phyloP scores from a whole-genome alignment of 2,797 vertebrate species.

The Anomalospiza imberbis region DNA sequence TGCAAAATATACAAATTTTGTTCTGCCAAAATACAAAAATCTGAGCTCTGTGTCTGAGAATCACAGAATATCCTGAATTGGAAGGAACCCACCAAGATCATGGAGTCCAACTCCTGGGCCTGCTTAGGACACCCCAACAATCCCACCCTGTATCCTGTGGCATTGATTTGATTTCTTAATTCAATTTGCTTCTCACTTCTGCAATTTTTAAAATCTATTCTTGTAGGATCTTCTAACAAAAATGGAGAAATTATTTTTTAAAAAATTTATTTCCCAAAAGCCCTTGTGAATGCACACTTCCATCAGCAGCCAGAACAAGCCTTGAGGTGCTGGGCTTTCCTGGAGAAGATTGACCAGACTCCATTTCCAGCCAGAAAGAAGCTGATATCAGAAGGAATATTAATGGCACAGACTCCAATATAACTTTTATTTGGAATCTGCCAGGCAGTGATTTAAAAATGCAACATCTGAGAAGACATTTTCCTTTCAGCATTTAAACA shows the following conservation, averaged over 20 bases:
- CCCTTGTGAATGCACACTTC: neutral
- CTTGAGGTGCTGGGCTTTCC: neutral
- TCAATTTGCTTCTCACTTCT: neutral
- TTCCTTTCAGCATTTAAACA: conserved; percentile 21
- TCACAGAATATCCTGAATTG: neutral
- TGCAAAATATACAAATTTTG: neutral
- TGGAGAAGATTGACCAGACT: neutral
- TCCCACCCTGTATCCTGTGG: neutral
- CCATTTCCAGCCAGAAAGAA: neutral
- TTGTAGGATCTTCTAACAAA: neutral
- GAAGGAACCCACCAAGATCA: neutral
- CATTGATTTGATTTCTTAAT: neutral
- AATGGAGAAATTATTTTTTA: accelerated
- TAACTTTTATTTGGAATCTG: neutral
- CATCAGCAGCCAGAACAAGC: neutral
- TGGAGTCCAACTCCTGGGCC: neutral
- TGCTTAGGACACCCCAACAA: neutral
- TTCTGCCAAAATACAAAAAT: neutral
- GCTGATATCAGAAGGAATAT: neutral
- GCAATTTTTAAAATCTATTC: neutral
- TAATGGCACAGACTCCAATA: neutral
- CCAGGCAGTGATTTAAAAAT: neutral
- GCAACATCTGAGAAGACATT: neutral
- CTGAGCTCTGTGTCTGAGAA: neutral
- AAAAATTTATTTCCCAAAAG: neutral